A percentile compares a stretch with the other conserved stretches of the same genome.
Conservation (phyloP, 2,797 vertebrate species). For the Austrolebias charrua region DNA sequence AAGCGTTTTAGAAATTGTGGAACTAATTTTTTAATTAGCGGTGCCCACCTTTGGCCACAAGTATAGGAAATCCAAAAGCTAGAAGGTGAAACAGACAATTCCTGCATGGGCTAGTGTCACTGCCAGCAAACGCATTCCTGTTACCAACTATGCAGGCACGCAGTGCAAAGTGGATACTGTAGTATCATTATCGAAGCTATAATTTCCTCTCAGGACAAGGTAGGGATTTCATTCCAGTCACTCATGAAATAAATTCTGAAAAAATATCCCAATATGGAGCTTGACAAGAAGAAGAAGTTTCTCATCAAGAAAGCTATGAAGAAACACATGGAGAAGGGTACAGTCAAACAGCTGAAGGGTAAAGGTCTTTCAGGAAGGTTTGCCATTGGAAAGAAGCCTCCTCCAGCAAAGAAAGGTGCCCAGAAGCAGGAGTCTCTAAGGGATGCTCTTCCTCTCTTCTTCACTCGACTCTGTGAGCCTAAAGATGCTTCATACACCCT, state of each 20-base stretch:
- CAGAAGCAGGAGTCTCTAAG: slow-evolving; percentile 88
- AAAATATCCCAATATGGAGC: slow-evolving; percentile 92
- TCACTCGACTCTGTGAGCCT: slow-evolving; percentile 96
- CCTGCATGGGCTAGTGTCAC: slow-evolving; percentile 95
- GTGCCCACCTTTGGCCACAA: too few species aligned
- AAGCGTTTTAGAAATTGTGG: too few species aligned
- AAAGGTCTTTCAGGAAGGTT: slow-evolving; percentile 97
- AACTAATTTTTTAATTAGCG: too few species aligned
- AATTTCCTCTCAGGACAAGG: slow-evolving; percentile 88
- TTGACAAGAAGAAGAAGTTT: slow-evolving; percentile 92
- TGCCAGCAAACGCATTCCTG: slow-evolving; percentile 87
- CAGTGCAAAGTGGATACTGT: slow-evolving; percentile 93
- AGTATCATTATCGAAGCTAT: slow-evolving; percentile 95
- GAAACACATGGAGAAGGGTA: slow-evolving; percentile 90
- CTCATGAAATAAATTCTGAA: slow-evolving; percentile 92
- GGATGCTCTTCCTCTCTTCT: slow-evolving; percentile 93
- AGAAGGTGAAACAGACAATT: slow-evolving; percentile 96
- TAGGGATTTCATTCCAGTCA: slow-evolving; percentile 88
- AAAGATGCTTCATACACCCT: slow-evolving; percentile 97
- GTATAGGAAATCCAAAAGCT: slow-evolving; percentile 86
- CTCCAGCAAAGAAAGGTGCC: slow-evolving; percentile 72
- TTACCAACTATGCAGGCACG: slow-evolving; percentile 85
- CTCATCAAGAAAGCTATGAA: slow-evolving; percentile 94
- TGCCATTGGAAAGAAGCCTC: slow-evolving; percentile 84
- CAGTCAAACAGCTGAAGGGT: slow-evolving; percentile 96